Base-by-base conservation (phyloP, 2,888 invertebrate genomes). In the Trachelus iudaicus region DNA sequence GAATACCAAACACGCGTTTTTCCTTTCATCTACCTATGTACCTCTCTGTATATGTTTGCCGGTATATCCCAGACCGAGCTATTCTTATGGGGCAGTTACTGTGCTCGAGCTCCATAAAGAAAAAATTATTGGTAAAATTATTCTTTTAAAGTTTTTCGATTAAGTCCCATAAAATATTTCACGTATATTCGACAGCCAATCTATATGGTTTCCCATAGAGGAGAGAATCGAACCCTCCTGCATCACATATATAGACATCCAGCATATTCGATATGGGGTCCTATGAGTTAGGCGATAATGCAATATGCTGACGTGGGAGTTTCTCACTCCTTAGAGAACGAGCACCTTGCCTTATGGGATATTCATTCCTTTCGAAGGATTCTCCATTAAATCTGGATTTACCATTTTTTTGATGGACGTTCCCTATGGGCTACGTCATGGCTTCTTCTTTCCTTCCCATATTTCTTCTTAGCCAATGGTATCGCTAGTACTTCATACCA, bases 291-390 rank as follows among this genome's bases (percentile, higher is more conserved):
- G 81, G 80, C 85, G 87, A 88, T 89, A 89, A 88, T 89, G 86
- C 85, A 89, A 89, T 89, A 89, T 90, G 89, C 89, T 86, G 89
- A 89, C 89, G 89, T 85, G 80, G 79, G 81, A 82, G 74, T 30
- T 74, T 34, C 74, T 34, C 34, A 34, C 71, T 56, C 56, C 56
- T 56, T 23, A 30, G 71, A 71, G 33, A 71, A 71, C 56, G 56
- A 56, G 23, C 56, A 56, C 23, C 23, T 56, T 56, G 9, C 56
- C 56, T 56, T 56, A 40, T 75, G 76, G 30, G 74, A 76, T 34
- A 73, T 73, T 71, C 71, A 71, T 75, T 69, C 23, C 71, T 69
- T 33, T 69, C 37, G 13, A 37, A 73, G 82, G 81, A 82, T 82
- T 88, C 85, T 89, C 88, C 85, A 88, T 89, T 88, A 88, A 87